Evolutionary conservation across 2,888 invertebrate species (phyloP), one percentile per base, ranked within the genome.

Genomic region (Synergus laeviventris): DNA sequence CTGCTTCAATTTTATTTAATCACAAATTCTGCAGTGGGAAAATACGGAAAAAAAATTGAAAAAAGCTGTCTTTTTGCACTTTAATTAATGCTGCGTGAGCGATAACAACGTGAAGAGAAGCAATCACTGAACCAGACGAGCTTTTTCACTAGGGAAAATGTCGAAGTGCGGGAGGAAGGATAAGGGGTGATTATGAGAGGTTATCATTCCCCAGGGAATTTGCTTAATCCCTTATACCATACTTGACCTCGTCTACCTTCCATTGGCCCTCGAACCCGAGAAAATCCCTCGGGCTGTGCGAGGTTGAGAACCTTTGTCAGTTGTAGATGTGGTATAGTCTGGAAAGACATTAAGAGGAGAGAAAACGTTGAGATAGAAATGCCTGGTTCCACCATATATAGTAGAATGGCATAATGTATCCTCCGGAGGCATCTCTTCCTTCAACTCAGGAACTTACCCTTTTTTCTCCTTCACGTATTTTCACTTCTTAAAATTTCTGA

Each of bases 161-260:
- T 12, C 12, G 21, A 4, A 9, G 18, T 3, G 14, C 21, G 1
- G 21, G 12, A 21, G 56, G 56, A 4, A 21, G 7, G 9, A 56
- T 56, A 56, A 11, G 56, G 21, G 21, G 66, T 45, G 45, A 24
- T 66, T 66, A 66, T 42, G 31, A 14, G 21, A 8, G 66, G 42
- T 66, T 66, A 56, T 56, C 56, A 45, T 49, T 49, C 24, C 45
- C 70, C 49, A 7, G 31, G 45, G 49, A 70, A 70, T 49, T 49
- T 31, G 31, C 31, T 49, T 49, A 70, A 70, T 70, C 16, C 70
- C 9, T 16, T 31, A 49, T 49, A 70, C 70, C 31, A 49, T 49
- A 70, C 70, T 70, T 70, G 70, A 70, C 70, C 70, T 49, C 70
- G n/a, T 66, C 45, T 66, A 21, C 49, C 42, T 70, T n/a, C 11